Percentiles rank a stretch among this genome's conserved stretches.
Conservation (phyloP, 2,797 vertebrate species). For the Podarcis lilfordi region DNA sequence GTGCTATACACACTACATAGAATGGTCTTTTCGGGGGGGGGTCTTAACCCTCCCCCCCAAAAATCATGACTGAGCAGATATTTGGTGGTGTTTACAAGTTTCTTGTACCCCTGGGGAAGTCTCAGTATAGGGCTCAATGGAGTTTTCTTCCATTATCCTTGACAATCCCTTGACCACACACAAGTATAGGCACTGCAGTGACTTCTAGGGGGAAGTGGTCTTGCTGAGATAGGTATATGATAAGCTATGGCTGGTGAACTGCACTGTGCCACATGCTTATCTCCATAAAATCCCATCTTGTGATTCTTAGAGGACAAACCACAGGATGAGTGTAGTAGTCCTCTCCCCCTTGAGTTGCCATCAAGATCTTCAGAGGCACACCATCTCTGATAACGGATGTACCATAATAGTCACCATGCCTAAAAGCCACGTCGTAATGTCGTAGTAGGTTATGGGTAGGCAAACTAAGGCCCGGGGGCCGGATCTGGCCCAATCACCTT, state of each 20-base stretch:
- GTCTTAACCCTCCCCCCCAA: too few relatives aligned
- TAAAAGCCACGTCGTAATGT: too few relatives aligned
- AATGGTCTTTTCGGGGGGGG: background rate
- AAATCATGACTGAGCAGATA: background rate
- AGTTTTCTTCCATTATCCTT: background rate
- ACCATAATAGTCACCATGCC: too few relatives aligned
- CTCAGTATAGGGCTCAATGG: background rate
- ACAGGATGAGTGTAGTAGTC: background rate
- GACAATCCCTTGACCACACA: background rate
- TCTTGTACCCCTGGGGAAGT: background rate
- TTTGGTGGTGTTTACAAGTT: background rate
- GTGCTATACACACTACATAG: background rate
- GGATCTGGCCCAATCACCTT: too few relatives aligned
- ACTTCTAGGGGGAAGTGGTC: background rate
- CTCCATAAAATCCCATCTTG: background rate
- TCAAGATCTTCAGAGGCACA: too few relatives aligned
- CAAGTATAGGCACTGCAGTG: background rate
- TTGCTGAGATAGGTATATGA: background rate
- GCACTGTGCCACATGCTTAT: background rate
- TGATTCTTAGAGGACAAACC: background rate
- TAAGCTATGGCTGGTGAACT: background rate
- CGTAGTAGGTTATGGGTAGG: too few relatives aligned
- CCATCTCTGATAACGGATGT: too few relatives aligned
- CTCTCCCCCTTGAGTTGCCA: too few relatives aligned
- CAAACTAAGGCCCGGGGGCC: too few relatives aligned